Base-by-base conservation (phyloP, 1,140 invertebrate genomes). In the Drosophila ironensis region DNA sequence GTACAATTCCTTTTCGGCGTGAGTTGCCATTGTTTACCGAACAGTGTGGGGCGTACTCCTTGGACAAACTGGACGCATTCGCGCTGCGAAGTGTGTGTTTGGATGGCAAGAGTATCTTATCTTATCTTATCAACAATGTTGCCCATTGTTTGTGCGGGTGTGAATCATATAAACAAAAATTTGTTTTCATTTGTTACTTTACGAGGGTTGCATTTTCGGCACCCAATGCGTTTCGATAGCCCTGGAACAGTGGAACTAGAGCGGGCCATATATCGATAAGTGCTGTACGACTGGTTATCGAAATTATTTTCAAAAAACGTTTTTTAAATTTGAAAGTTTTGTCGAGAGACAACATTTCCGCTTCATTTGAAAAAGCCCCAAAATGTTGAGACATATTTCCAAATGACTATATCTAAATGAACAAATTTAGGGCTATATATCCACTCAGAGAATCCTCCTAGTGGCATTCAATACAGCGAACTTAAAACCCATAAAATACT, bases 1-100 rank as follows among this genome's bases (percentile, higher is more conserved):
- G 40, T 60, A 71, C 35, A 71, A 71, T 8, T 71, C 68, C 47
- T 72, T 72, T 50, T 71, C 68, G 27, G 67, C 69, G 37, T 47
- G 68, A 27, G 50, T 71, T 60, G 68, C 59, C 68, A 63, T 72
- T 71, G 64, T 69, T 60, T 71, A 19, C n/a, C 12, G 56, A 44
- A 37, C 27, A 16, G 27, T 59, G 19, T 20, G 42, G 30, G 16
- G 41, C 16, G 67, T 40, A 25, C 27, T 60, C 24, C 19, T 37
- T 60, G 56, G 57, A 57, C 56, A 44, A 60, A 57, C 17, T 60
- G 37, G 52, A 60, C 57, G 30, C 52, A 44, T 57, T 44, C 52
- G 56, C 51, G 22, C 14, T 37, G 37, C 52, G 56, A 54, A 42
- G 22, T 57, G 5, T 60, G 56, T 60, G 56, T 22, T 9, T n/a